Conservation (phyloP, 2,113 vertebrate species). For the Ictalurus furcatus region DNA sequence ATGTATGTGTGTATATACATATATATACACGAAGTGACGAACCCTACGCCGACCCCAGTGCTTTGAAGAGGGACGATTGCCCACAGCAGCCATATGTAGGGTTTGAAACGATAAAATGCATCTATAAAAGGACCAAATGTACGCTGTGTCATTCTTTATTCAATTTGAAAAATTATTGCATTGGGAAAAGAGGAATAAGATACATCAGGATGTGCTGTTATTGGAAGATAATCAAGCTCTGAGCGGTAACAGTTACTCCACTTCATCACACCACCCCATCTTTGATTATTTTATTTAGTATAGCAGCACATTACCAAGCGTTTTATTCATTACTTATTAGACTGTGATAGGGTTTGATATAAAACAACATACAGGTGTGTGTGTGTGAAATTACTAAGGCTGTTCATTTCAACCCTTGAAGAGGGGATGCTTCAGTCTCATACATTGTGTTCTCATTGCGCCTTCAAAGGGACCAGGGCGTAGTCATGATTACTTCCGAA, state of each 20-base stretch:
- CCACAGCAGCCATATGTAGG: background rate
- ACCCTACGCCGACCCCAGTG: background rate
- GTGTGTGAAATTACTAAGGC: too few species aligned
- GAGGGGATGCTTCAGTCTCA: background rate
- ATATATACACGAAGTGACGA: too few species aligned
- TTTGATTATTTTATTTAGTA: background rate
- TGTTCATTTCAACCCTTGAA: background rate
- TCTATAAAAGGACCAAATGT: background rate
- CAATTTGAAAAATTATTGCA: background rate
- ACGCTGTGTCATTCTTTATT: background rate
- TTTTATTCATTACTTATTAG: background rate
- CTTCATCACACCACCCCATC: background rate
- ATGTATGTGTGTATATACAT: background rate
- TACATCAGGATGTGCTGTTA: background rate
- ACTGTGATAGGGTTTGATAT: background rate
- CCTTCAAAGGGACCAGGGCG: background rate
- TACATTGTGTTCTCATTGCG: background rate
- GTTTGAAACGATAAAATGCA: background rate
- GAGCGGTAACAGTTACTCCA: background rate
- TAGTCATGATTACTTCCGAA: background rate
- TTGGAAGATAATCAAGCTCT: background rate
- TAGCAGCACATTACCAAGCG: background rate
- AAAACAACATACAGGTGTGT: background rate
- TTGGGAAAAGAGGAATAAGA: background rate
- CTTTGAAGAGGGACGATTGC: background rate